Evolutionary conservation across 2,888 invertebrate genomes (phyloP).

Genomic region (Ferdinandea cuprea): DNA sequence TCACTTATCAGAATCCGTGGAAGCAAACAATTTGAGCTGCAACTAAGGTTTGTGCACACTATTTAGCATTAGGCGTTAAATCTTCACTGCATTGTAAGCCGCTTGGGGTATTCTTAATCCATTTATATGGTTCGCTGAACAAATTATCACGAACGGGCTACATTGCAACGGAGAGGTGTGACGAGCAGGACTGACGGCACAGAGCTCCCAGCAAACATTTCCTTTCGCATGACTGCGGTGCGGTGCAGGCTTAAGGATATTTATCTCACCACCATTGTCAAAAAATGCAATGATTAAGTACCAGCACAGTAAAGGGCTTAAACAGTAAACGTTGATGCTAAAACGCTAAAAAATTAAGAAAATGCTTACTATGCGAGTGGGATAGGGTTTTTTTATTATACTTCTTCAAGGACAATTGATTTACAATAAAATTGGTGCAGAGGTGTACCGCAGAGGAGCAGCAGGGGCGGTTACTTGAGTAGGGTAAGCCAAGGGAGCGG

Average conservation of each 20-base stretch:
- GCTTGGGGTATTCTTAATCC: constrained; percentile 62
- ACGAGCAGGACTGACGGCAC: not conserved
- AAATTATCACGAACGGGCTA: constrained; percentile 47
- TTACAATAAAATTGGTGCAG: constrained; percentile 76
- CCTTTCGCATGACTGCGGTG: constrained; percentile 37
- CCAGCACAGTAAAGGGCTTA: not conserved
- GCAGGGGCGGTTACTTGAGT: no score
- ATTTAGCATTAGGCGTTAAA: constrained; percentile 39
- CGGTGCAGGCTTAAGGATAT: constrained; percentile 28
- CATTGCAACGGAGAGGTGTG: no score
- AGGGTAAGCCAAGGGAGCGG: no score
- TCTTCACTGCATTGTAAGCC: constrained; percentile 44
- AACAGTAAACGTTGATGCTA: no score
- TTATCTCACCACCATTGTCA: not conserved
- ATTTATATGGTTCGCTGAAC: constrained; percentile 68
- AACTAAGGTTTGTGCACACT: no score
- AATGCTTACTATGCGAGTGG: constrained; percentile 1
- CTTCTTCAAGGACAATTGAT: constrained; percentile 17
- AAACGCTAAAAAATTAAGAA: constrained; percentile 15
- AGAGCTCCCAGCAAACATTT: constrained; percentile 27
- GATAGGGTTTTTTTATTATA: constrained; percentile 46
- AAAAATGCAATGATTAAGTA: not conserved
- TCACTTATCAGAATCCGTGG: not conserved
- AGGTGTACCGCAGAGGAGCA: constrained; percentile 45
- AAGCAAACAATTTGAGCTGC: constrained; percentile 27